Evolutionary conservation across 2,797 vertebrate genomes (phyloP), one percentile per base, ranked within the genome.

Genomic region (Nannoperca australis): DNA sequence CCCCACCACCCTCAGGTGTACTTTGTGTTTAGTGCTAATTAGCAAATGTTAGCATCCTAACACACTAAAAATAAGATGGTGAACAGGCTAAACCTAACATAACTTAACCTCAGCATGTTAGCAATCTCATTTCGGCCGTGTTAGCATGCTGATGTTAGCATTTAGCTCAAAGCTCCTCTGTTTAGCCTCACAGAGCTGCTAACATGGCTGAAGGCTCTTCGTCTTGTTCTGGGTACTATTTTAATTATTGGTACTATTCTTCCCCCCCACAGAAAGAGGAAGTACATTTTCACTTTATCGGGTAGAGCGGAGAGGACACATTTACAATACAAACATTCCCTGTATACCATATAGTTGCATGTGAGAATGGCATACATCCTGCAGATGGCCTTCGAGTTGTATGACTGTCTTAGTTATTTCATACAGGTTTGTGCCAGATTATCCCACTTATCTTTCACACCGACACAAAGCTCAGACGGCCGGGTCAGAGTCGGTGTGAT

Each of bases 401-500:
- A 49, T 70, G 22, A 42, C 11, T 34, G 45, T 30, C 68, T 24
- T 1, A 44, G 42, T 51, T 59, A 12, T 49, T 74, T 76, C 45
- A 27, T 63, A 18, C 56, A 76, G 32, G 50, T 59, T 75, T 65
- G 49, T 60, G 59, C 50, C 69, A 49, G 55, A 45, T 49, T n/a
- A 44, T 58, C 54, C 53, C 51, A 69, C 59, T 70, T 71, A 9
- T 38, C 64, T 22, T 61, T 67, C 74, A 71, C 56, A 54, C 63
- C 49, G 34, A 64, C 67, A 70, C 77, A 75, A 13, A 63, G 67
- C 78, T 77, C 51, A 61, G 51, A 70, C 51, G 32, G 58, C 60
- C 59, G 15, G 44, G 14, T 36, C 44, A 64, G 62, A 67, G 72
- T 53, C 17, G 15, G 15, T 70, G 74, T 85, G 87, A 91, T 89